phyloP scores from a whole-genome alignment of 2,113 vertebrate species.

The Chaenocephalus aceratus region DNA sequence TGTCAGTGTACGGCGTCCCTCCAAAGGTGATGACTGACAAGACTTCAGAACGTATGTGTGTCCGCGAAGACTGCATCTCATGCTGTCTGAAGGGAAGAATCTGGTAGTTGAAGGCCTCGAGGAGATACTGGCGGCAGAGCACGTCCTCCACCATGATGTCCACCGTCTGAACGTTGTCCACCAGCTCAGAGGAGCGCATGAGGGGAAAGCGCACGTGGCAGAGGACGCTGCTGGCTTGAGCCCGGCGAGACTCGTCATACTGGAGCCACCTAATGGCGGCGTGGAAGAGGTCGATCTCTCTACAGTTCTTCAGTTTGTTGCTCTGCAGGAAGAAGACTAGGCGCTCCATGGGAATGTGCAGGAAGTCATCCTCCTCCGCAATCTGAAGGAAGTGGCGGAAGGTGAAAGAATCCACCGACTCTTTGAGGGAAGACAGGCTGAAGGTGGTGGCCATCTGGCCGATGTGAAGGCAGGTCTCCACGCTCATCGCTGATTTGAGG shows the following conservation, averaged over 20 bases:
- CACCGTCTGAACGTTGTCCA: conserved; percentile 95
- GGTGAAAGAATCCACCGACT: conserved; percentile 95
- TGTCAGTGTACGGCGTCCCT: conserved; percentile 96
- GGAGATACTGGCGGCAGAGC: conserved; percentile 91
- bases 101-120: conserved; percentile 98
- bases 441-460: conserved; percentile 98
- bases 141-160: conserved; percentile 97
- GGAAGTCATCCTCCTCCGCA: conserved; percentile 94
- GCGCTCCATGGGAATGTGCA: conserved; percentile 94
- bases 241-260: conserved; percentile 86
- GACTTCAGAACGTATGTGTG: conserved; percentile 88
- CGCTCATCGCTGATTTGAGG: conserved; percentile 96
- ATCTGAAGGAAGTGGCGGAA: conserved; percentile 97
- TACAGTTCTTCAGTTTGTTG: conserved; percentile 94
- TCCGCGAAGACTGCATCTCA: conserved; percentile 93
- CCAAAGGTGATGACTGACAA: conserved; percentile 92
- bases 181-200: conserved; percentile 95
- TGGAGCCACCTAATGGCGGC: conserved; percentile 94
- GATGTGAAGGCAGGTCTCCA: conserved; percentile 96
- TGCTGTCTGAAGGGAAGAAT: conserved; percentile 97
- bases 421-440: conserved; percentile 93
- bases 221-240: conserved; percentile 89
- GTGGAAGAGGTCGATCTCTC: conserved; percentile 93
- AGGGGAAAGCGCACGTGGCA: conserved; percentile 96
- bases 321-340: conserved; percentile 97